Base-by-base conservation (phyloP, 2,797 vertebrate genomes). In the Mallotus villosus region DNA sequence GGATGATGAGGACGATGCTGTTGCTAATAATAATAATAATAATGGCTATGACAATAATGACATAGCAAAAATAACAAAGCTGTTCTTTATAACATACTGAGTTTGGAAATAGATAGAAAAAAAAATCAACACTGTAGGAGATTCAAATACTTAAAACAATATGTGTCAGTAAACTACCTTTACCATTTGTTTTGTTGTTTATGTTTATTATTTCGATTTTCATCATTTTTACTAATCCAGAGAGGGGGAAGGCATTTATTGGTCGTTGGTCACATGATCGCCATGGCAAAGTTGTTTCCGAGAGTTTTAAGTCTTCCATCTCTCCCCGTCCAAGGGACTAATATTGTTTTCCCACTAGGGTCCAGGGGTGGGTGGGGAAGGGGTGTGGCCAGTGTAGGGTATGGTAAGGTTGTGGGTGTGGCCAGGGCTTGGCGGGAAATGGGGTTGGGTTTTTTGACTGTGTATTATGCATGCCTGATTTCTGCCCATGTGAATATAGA, bases 271-370 rank as follows among this genome's bases (percentile, higher is more conserved):
- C 41, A 67, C 66, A 74, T 37, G 46, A 24, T 58, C 80, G 51
- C 32, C 17, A 57, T 24, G 75, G 73, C 21, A 51, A 55, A 78
- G 61, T 66, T 79, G 83, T 87, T 74, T 81, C 81, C 75, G 73
- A 83, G 79, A n/a, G 87, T 79, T 74, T 86, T 87, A 68, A 81
- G 90, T 92, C 90, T 92, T 92, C 90, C 90, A 90, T 88, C 19
- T 86, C 34, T 61, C 75, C 82, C 81, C 27, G 71, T 86, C 75
- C 78, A 41, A 78, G 75, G 78, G 32, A 79, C 68, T 72, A 61
- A 82, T 84, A 61, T 71, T 67, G 53, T 75, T 63, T 62, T 77
- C 63, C 64, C 76, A 37, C 71, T 68, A 49, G 55, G 72, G 74
- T 68, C 34, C 34, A 81, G 67, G 64, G 58, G 66, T 61, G 68